Base-by-base conservation (phyloP, 2,888 invertebrate species). In the Silvanus unidentatus region DNA sequence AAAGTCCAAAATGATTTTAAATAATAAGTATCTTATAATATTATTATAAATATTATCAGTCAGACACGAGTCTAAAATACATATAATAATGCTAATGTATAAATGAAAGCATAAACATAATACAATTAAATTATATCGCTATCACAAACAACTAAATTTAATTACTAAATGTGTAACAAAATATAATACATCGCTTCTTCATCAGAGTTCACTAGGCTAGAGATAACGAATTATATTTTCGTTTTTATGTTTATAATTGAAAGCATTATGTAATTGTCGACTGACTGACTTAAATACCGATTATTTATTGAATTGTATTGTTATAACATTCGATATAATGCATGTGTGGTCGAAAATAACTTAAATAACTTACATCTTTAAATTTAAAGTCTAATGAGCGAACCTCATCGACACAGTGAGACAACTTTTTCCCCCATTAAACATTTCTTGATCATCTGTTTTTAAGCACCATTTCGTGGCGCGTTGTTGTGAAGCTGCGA, bases 401-500 rank as follows among this genome's bases (percentile, higher is more conserved):
- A n/a, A n/a, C n/a, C n/a, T n/a, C n/a, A n/a, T n/a, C n/a, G n/a
- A n/a, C n/a, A n/a, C 8, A 22, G 8, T 22, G 22, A 5, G 22
- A 22, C 8, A 22, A 22, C 4, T 22, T 22, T 22, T 22, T 22
- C 22, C 8, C 22, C 8, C 3, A 32, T 32, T 32, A 4, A 11
- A 32, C 32, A 32, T 12, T 9, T 5, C n/a, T 9, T 12, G n/a
- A 5, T n/a, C n/a, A n/a, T n/a, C n/a, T n/a, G 4, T 32, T 32
- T 32, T 32, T 9, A 32, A 11, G 40, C 29, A 37, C 39, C 39
- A 27, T 42, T 48, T 42, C 40, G 32, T 41, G 43, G 32, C 40
- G n/a, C n/a, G 35, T 27, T 40, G 40, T 39, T 39, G 30, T 38
- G 45, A 38, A 16, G 38, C 52, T 54, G 56, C 48, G 52, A 52